Evolutionary conservation across 2,113 vertebrate genomes (phyloP), one percentile per base, ranked within the genome.

Genomic region (Indicator indicator): DNA sequence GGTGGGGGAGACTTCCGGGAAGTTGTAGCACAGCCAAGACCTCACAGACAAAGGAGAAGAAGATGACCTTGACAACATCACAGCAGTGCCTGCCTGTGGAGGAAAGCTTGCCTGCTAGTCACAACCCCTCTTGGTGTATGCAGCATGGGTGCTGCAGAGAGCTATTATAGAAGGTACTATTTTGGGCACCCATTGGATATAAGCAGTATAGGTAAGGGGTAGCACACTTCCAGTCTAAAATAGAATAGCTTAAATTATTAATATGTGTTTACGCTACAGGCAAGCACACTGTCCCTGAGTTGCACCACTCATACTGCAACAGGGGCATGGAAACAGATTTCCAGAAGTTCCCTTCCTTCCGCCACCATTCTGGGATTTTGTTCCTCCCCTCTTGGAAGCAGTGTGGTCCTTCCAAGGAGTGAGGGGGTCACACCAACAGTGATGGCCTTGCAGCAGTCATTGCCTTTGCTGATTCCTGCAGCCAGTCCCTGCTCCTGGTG

Each of bases 201-300:
- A 10, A 50, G 72, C 81, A 26, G 11, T 75, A 36, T 44, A 69
- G 88, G 88, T 91, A 50, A 60, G 68, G 81, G 72, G 80, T 75
- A 76, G 80, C 4, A 3, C 48, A 5, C 50, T 88, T 36, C 63
- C 71, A 4, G 44, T 12, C 58, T 68, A 5, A 82, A 92, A 93
- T 12, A 88, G 48, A 69, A 32, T 2, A 58, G 18, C 24, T 21
- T 86, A 11, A 94, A 80, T 90, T 72, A 78, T 82, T 71, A 46
- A 91, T 13, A 1, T 4, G 19, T 3, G 0, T 54, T 91, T 77
- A 36, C 0, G 5, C 32, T 3, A 1, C 8, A 0, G 56, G 26
- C 50, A 27, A 36, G 64, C 70, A n/a, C 0, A 1, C 33, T 58
- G 1, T 28, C n/a, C 32, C 65, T 15, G 26, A 33, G 6, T 3